phyloP scores from a whole-genome alignment of 2,797 vertebrate genomes.

The Coccyzus lansbergi region DNA sequence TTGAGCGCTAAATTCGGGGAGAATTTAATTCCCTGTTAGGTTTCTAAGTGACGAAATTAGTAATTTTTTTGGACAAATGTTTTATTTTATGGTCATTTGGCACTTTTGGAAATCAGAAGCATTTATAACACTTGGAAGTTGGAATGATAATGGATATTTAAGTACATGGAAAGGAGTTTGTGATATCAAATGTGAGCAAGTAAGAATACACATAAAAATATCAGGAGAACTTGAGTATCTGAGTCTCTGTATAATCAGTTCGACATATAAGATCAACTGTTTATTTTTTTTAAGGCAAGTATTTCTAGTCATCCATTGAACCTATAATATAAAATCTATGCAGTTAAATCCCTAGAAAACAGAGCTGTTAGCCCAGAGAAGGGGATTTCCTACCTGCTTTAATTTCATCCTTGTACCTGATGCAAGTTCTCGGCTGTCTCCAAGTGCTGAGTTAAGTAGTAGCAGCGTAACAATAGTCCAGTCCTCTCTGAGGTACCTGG shows the following conservation, averaged over 20 bases:
- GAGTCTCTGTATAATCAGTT: background rate
- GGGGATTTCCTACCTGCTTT: background rate
- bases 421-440: background rate
- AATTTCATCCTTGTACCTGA: background rate
- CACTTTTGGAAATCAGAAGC: background rate
- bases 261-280: background rate
- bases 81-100: background rate
- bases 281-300: background rate
- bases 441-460: background rate
- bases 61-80: background rate
- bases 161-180: background rate
- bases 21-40: background rate
- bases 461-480: background rate
- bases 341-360: background rate
- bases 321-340: background rate
- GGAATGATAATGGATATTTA: background rate
- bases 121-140: background rate
- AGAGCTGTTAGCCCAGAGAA: background rate
- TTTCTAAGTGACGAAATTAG: background rate
- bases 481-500: background rate
- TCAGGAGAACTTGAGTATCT: accelerated
- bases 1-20: accelerated
- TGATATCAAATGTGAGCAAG: background rate
- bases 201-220: background rate
- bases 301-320: background rate